Base-by-base conservation (phyloP, 2,113 vertebrate genomes). In the Lathamus discolor region DNA sequence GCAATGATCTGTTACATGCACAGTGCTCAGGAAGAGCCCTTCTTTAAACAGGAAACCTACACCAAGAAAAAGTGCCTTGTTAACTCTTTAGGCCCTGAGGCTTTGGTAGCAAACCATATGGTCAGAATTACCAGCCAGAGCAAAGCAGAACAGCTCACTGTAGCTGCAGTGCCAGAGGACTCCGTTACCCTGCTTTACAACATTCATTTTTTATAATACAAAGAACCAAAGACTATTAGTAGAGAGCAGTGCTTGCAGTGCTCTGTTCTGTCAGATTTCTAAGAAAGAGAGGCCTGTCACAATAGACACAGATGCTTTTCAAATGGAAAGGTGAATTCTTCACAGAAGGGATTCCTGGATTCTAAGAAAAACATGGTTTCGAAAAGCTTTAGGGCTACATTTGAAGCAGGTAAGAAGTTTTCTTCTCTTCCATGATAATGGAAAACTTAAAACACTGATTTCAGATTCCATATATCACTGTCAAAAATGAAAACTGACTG, bases 1-100 rank as follows among this genome's bases (percentile, higher is more conserved):
- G 93, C 85, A 49, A 27, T 23, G 88, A 95, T 93, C 88, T 95
- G 79, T 72, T 89, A 44, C 84, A 70, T 2, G 13, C 79, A 17
- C 54, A 11, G 55, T 2, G 72, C 91, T 74, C 89, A 95, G 94
- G 96, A 96, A 93, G 59, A 52, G 72, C 62, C 78, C 70, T 27
- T 81, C 92, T 62, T 92, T 78, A 88, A 94, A 93, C 89, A 97
- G 95, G 97, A 97, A 97, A 95, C 91, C 93, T 55, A 79, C 95
- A 57, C 48, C 1, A 19, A 90, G 93, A 97, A 96, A 92, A 94
- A 92, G 94, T 27, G 94, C 88, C 91, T 83, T 97, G 85, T 96
- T 96, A 96, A 95, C 90, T 92, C 87, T 79, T 96, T 55, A 55
- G 67, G 94, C 92, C 90, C 81, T 86, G 70, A 96, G 94, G 96